Conservation (phyloP, 2,113 vertebrate genomes). For the Callorhinus ursinus region DNA sequence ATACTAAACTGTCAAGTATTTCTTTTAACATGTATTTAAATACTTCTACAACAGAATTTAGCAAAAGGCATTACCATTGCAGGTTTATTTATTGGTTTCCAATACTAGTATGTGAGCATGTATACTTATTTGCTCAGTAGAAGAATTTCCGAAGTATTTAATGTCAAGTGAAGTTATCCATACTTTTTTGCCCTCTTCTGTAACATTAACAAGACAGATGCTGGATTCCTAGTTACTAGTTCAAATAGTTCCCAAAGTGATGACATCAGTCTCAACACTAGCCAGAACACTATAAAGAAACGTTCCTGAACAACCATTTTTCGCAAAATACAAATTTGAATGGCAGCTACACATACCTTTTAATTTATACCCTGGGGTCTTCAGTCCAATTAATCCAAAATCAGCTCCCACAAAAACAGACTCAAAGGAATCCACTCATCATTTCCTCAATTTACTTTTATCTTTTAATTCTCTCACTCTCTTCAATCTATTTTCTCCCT, state of each 20-base stretch:
- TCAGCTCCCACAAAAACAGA: not conserved
- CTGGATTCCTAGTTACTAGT: not conserved
- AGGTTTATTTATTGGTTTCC: not conserved
- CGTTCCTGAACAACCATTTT: not conserved
- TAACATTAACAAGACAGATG: not conserved
- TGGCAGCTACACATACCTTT: not conserved
- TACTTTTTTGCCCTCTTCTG: not conserved
- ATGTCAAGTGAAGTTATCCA: not conserved
- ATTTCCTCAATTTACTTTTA: not conserved
- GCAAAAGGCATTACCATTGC: not conserved
- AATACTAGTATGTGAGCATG: not conserved
- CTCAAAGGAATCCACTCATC: not conserved
- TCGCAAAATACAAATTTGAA: not conserved
- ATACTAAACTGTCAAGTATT: not conserved
- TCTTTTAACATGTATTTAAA: not conserved
- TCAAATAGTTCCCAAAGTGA: not conserved
- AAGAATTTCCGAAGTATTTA: conserved; percentile 19
- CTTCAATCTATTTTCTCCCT: not conserved
- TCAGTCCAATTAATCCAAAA: not conserved
- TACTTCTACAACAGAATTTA: not conserved
- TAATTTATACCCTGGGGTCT: not conserved
- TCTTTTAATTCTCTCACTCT: not conserved
- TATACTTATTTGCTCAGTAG: not conserved
- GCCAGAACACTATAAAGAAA: not conserved
- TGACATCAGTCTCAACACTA: not conserved